Conservation (phyloP, 2,113 vertebrate species). For the Leucopternis melanops region DNA sequence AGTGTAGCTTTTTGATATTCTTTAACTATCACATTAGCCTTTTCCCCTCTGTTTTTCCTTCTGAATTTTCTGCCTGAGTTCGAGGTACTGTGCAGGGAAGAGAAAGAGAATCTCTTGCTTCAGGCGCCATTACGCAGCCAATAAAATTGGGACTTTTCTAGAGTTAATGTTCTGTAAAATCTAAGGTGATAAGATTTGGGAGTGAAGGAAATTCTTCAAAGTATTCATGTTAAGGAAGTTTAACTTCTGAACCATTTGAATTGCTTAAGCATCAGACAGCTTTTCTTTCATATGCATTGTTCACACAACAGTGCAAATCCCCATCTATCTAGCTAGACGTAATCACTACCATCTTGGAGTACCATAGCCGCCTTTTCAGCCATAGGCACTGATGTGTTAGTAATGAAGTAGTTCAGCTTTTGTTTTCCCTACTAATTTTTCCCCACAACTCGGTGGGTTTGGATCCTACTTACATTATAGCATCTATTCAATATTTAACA, state of each 20-base stretch:
- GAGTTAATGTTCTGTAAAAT: constrained; percentile 21
- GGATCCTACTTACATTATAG: neutral
- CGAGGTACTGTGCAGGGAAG: neutral
- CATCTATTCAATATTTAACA: neutral
- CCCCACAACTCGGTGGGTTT: neutral
- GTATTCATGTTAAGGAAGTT: neutral
- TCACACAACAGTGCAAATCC: constrained; percentile 13
- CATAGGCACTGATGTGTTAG: neutral
- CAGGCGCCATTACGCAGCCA: neutral
- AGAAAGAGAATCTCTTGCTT: constrained; percentile 2
- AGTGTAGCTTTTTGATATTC: neutral
- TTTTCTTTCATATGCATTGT: constrained; percentile 10
- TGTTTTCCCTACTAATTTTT: neutral
- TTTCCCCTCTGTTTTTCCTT: neutral
- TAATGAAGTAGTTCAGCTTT: neutral
- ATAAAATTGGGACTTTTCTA: constrained; percentile 25
- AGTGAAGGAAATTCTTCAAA: constrained; percentile 32
- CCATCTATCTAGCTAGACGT: neutral
- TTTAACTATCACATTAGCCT: neutral
- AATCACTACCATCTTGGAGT: neutral
- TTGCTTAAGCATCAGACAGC: neutral
- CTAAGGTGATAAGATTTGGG: constrained; percentile 17
- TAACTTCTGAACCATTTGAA: constrained; percentile 15
- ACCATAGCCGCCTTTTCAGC: neutral
- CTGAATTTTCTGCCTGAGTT: neutral